Conservation (phyloP, 2,888 invertebrate species). For the Venusia cambrica region DNA sequence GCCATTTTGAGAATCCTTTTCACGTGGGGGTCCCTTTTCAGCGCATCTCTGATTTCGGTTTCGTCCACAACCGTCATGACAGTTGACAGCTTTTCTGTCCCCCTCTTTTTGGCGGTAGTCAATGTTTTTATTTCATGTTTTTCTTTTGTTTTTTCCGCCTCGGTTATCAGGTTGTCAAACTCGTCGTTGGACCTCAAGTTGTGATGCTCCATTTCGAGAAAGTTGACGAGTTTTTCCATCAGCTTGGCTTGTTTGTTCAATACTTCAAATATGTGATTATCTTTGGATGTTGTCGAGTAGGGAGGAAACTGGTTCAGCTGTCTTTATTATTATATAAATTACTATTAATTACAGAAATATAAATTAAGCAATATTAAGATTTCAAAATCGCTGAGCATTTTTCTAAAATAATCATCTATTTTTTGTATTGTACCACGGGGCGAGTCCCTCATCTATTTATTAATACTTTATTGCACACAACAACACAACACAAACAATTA, state of each 20-base stretch:
- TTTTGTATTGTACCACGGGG: too few relatives aligned
- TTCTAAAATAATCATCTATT: too few relatives aligned
- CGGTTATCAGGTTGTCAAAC: conserved; percentile 30
- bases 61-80: conserved; percentile 48
- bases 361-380: too few relatives aligned
- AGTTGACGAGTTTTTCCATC: conserved; percentile 30
- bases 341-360: too few relatives aligned
- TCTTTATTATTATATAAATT: background rate
- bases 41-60: conserved; percentile 39
- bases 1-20: conserved; percentile 52
- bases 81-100: conserved; percentile 25
- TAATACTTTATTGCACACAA: too few relatives aligned
- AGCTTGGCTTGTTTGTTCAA: conserved; percentile 28
- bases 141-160: conserved; percentile 8
- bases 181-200: conserved; percentile 19
- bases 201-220: conserved; percentile 17
- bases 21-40: conserved; percentile 49
- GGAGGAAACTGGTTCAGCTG: too few relatives aligned
- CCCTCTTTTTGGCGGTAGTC: background rate
- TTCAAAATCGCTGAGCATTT: too few relatives aligned
- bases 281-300: conserved; percentile 7
- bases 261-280: conserved; percentile 12
- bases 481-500: too few relatives aligned
- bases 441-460: too few relatives aligned
- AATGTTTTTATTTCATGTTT: background rate